Evolutionary conservation across 2,888 invertebrate genomes (phyloP).

Genomic region (Amiota mariae): DNA sequence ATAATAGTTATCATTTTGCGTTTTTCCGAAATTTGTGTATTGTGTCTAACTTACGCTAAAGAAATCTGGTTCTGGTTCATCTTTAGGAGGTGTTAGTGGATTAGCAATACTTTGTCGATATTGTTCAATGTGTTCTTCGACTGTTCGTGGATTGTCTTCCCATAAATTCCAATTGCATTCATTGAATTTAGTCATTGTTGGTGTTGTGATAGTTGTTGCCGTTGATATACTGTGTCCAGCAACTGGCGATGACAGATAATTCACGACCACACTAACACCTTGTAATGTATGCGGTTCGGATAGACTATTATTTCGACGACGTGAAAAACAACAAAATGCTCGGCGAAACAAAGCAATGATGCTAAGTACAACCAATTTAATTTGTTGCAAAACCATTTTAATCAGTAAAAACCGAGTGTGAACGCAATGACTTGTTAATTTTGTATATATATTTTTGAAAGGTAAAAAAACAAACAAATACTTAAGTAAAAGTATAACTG

Average conservation of each 20-base stretch:
- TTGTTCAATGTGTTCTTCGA: conserved; percentile 79
- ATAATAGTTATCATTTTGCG: too few species aligned
- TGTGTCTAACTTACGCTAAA: too few species aligned
- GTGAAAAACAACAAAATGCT: conserved; percentile 78
- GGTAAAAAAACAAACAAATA: too few species aligned
- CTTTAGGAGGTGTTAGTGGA: conserved; percentile 71
- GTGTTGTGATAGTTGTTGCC: neutral
- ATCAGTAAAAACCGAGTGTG: too few species aligned
- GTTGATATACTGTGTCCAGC: too few species aligned
- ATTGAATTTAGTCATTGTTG: conserved; percentile 32
- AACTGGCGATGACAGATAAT: neutral
- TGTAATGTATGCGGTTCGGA: conserved; percentile 68
- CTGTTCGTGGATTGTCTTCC: conserved; percentile 76
- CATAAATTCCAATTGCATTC: conserved; percentile 77
- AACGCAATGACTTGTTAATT: too few species aligned
- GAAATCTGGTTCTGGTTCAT: conserved; percentile 75
- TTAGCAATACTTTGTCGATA: conserved; percentile 76
- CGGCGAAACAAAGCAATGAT: conserved; percentile 76
- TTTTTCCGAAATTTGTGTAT: too few species aligned
- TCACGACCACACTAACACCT: conserved; percentile 73
- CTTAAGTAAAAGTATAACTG: too few species aligned
- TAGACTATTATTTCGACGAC: conserved; percentile 73
- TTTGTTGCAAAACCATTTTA: conserved; percentile 74
- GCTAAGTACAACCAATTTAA: conserved; percentile 76
- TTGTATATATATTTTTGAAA: too few species aligned